Conservation (phyloP, 2,888 invertebrate species). For the Dolichomitus sp. region DNA sequence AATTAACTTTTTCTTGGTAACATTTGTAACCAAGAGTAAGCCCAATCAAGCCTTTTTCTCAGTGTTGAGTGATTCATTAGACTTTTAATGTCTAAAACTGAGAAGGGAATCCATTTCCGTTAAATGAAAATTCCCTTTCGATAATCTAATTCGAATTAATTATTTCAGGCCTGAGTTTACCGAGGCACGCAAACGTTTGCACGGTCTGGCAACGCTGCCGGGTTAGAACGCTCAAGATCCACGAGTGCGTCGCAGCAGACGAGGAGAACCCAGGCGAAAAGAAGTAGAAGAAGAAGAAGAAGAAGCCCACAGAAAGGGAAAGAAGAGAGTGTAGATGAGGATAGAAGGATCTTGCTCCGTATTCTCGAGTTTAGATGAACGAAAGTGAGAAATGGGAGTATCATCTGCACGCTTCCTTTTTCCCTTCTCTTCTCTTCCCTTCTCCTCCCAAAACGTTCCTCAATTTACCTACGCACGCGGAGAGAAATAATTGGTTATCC, state of each 20-base stretch:
- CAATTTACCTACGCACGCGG: slow-evolving; percentile 12
- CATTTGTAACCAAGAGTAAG: too few relatives aligned
- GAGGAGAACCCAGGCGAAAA: slow-evolving; percentile 7
- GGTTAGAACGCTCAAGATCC: slow-evolving; percentile 26
- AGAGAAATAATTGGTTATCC: too few relatives aligned
- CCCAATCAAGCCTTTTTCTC: too few relatives aligned
- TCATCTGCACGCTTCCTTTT: slow-evolving; percentile 57
- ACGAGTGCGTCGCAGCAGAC: slow-evolving; percentile 15
- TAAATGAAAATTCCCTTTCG: background rate
- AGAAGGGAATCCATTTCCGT: background rate
- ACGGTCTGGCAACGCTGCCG: slow-evolving; percentile 71
- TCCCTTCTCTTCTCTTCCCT: slow-evolving; percentile 48
- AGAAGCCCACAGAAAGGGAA: background rate
- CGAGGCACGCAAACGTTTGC: slow-evolving; percentile 42
- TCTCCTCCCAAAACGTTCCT: slow-evolving; percentile 31
- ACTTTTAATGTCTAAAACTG: background rate
- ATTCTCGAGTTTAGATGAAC: slow-evolving; percentile 5
- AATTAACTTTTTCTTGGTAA: too few relatives aligned
- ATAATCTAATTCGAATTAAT: slow-evolving; percentile 33
- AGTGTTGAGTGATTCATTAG: background rate
- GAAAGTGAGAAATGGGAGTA: slow-evolving; percentile 16
- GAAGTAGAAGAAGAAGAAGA: slow-evolving; percentile 9
- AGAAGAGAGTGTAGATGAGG: background rate
- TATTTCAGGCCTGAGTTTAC: slow-evolving; percentile 28
- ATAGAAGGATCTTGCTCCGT: slow-evolving; percentile 20